Evolutionary conservation across 2,888 invertebrate species (phyloP), one percentile per base, ranked within the genome.

Genomic region (Scrobipalpa costella): DNA sequence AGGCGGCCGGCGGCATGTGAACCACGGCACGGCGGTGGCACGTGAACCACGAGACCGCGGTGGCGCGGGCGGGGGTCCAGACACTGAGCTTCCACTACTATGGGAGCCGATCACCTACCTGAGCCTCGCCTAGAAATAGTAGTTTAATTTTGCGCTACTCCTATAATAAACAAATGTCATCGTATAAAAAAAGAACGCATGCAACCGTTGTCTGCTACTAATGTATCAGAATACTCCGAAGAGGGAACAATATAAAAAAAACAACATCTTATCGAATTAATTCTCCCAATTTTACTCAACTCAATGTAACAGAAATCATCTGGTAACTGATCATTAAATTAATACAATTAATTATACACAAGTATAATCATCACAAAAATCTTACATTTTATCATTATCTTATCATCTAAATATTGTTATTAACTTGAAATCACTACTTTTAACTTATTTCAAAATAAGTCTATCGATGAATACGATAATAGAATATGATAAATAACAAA

Each of bases 401-500:
- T 87, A 86, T 85, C 62, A 57, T 69, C 67, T 78, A 44, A n/a
- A 15, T 87, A 86, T 77, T 79, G 80, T 84, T 83, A 82, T 80
- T 84, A 88, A 86, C 81, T 84, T 81, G 80, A 84, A 87, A 84
- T 83, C 80, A 70, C 87, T 87, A 88, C 86, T 71, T 84, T 78
- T 78, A 86, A 87, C 84, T 87, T 86, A 88, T 85, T 84, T 81
- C 74, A 84, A 85, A 87, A 88, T 85, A 89, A 88, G 84, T 86
- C 82, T 84, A 88, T 86, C 80, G 81, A 86, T 83, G 83, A 84
- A 74, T 87, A 84, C 82, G 78, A 83, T 84, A 85, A 87, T 86
- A 86, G 81, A 88, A 85, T 85, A 86, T 85, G 87, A 84, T 87
- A 88, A 88, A 89, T 90, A 90, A 90, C 90, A 89, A 88, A 86